These are phyloP conservation scores for Pseudolycoriella hygida DNA, from an alignment of 2,888 invertebrate genomes.

Conservation along the genomic window DNA sequence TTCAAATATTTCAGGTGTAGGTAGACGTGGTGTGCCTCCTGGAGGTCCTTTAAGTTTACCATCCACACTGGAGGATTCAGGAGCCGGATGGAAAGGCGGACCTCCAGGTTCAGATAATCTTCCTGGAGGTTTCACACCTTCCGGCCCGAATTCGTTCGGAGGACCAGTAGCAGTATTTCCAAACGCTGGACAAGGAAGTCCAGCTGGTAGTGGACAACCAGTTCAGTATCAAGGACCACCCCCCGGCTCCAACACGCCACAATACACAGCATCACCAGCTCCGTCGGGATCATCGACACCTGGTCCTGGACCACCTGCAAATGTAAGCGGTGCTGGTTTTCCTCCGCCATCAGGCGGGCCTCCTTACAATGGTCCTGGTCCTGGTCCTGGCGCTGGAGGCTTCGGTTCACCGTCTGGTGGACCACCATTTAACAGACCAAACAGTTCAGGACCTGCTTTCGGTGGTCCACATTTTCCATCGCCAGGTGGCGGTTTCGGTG, in stretches of 20 bases:
- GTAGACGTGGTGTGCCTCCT: slow-evolving; percentile 42
- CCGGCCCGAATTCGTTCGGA: slow-evolving; percentile 30
- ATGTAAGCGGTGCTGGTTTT: slow-evolving; percentile 34
- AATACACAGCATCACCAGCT: slow-evolving; percentile 73
- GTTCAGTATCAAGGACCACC: slow-evolving; percentile 44
- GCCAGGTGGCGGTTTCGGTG: slow-evolving; percentile 43
- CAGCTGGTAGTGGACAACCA: slow-evolving; percentile 48
- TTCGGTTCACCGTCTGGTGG: slow-evolving; percentile 46
- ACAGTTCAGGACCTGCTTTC: slow-evolving; percentile 54
- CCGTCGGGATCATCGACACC: slow-evolving; percentile 71
- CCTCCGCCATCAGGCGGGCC: slow-evolving; percentile 34
- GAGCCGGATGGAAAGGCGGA: slow-evolving; percentile 60
- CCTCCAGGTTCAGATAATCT: slow-evolving; percentile 42
- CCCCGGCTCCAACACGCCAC: slow-evolving; percentile 60
- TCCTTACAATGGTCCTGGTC: slow-evolving; percentile 49
- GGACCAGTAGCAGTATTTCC: slow-evolving; percentile 41
- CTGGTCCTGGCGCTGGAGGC: slow-evolving; percentile 42
- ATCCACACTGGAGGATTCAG: slow-evolving; percentile 57
- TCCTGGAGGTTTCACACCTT: slow-evolving; percentile 37
- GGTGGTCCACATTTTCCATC: slow-evolving; percentile 26
- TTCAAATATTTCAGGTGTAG: slow-evolving; percentile 43
- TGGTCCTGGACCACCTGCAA: slow-evolving; percentile 48
- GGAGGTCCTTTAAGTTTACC: slow-evolving; percentile 37
- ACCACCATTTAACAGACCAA: slow-evolving; percentile 43
- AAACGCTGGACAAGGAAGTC: slow-evolving; percentile 57